These are phyloP conservation scores for Athalia rosae DNA, from an alignment of 2,888 invertebrate genomes.

Conservation along the genomic window DNA sequence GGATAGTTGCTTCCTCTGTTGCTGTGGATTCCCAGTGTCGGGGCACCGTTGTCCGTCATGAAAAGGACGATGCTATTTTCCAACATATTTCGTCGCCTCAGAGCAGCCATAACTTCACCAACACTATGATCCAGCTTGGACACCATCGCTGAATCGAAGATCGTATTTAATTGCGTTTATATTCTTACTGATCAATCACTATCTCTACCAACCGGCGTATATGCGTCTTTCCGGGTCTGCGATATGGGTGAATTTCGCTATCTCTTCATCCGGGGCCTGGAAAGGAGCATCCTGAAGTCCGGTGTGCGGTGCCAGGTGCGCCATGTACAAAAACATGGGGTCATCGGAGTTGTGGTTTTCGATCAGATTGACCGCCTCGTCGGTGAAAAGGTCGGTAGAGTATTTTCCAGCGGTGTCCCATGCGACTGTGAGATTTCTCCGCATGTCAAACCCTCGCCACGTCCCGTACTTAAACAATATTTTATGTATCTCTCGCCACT, in stretches of 20 bases:
- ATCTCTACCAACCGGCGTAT: slow-evolving; percentile 78
- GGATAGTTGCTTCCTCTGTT: slow-evolving; percentile 89
- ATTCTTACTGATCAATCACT: neutral
- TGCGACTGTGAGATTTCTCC: slow-evolving; percentile 77
- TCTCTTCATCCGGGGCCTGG: slow-evolving; percentile 84
- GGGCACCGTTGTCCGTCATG: slow-evolving; percentile 92
- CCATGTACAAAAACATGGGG: slow-evolving; percentile 82
- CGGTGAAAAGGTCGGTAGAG: slow-evolving; percentile 81
- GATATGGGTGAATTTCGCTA: slow-evolving; percentile 82
- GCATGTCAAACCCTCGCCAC: slow-evolving; percentile 78
- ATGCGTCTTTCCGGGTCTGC: slow-evolving; percentile 79
- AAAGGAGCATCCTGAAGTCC: slow-evolving; percentile 79
- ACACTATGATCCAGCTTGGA: slow-evolving; percentile 90
- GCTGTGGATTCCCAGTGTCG: slow-evolving; percentile 81
- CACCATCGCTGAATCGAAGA: slow-evolving; percentile 82
- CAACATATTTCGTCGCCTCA: slow-evolving; percentile 81
- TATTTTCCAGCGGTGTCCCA: slow-evolving; percentile 78
- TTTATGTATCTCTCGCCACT: neutral
- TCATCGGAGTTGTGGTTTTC: slow-evolving; percentile 70
- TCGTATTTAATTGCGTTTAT: neutral
- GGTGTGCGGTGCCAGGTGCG: slow-evolving; percentile 83
- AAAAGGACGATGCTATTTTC: slow-evolving; percentile 90
- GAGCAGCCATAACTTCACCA: slow-evolving; percentile 83
- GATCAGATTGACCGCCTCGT: slow-evolving; percentile 80
- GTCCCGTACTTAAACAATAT: neutral